Percentiles rank a stretch among this genome's conserved stretches.
Conservation (phyloP, 2,888 invertebrate species). For the Machimus atricapillus region DNA sequence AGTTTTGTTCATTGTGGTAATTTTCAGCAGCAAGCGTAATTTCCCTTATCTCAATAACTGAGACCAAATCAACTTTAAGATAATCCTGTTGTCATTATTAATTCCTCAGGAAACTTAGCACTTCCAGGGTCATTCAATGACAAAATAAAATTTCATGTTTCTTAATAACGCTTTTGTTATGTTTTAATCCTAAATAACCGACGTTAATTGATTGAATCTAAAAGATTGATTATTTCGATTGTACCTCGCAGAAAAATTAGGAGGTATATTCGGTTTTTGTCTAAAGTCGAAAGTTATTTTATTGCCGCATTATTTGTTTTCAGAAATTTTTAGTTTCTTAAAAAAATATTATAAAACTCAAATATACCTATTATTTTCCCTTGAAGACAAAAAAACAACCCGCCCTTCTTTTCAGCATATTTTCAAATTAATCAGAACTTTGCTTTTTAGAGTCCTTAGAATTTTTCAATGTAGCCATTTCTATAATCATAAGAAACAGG, state of each 20-base stretch:
- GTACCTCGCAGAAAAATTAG: not conserved
- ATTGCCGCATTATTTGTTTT: too few relatives aligned
- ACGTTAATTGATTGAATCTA: not conserved
- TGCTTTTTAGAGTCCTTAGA: too few relatives aligned
- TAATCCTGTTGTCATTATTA: not conserved
- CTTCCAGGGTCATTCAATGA: not conserved
- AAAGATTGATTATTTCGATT: not conserved
- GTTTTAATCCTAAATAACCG: not conserved
- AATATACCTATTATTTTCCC: too few relatives aligned
- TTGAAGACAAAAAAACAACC: too few relatives aligned
- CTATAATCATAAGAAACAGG: too few relatives aligned
- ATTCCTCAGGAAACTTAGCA: not conserved
- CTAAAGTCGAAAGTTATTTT: not conserved
- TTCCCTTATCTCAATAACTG: not conserved
- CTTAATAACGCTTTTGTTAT: not conserved
- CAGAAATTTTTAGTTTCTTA: too few relatives aligned
- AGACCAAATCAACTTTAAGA: not conserved
- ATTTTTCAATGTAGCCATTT: too few relatives aligned
- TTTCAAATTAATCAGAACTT: too few relatives aligned
- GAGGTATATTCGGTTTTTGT: not conserved
- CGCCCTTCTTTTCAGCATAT: too few relatives aligned
- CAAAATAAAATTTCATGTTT: not conserved
- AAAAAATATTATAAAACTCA: too few relatives aligned
- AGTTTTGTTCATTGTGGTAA: not conserved
- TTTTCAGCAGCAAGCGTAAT: not conserved